Evolutionary conservation across 2,113 vertebrate genomes (phyloP).

Genomic region (Sapajus apella): DNA sequence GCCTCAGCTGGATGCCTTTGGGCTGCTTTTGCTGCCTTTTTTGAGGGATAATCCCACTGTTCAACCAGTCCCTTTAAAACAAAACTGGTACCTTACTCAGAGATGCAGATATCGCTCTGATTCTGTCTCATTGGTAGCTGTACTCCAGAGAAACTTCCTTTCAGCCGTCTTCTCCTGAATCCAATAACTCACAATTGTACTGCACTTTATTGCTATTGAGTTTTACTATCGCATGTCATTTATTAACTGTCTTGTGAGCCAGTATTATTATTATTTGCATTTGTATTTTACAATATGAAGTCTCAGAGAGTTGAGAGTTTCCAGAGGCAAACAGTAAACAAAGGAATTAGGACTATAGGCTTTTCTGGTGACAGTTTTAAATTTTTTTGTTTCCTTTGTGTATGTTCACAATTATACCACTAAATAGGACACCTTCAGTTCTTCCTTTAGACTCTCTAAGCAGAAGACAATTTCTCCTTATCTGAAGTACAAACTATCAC

Average conservation of each 20-base stretch:
- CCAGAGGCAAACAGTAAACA: not conserved
- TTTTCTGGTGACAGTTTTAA: slow-evolving; percentile 17
- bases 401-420: slow-evolving; percentile 37
- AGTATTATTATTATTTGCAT: slow-evolving; percentile 44
- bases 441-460: not conserved
- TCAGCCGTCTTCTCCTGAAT: too few relatives aligned
- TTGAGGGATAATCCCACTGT: too few relatives aligned
- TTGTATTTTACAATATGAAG: slow-evolving; percentile 27
- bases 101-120: too few relatives aligned
- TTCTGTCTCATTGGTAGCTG: too few relatives aligned
- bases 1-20: too few relatives aligned
- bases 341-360: not conserved
- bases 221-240: slow-evolving; percentile 40
- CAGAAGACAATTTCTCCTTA: slow-evolving; percentile 43
- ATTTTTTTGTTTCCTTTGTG: not conserved
- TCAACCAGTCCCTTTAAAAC: too few relatives aligned
- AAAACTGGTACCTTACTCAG: too few relatives aligned
- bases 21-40: too few relatives aligned
- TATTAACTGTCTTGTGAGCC: slow-evolving; percentile 26
- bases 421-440: slow-evolving; percentile 15
- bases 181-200: slow-evolving; percentile 3
- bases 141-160: too few relatives aligned
- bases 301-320: not conserved
- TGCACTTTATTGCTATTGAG: slow-evolving; percentile 38
- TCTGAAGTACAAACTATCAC: slow-evolving; percentile 29